phyloP scores from a whole-genome alignment of 2,797 vertebrate species.

The Danio tinwini region DNA sequence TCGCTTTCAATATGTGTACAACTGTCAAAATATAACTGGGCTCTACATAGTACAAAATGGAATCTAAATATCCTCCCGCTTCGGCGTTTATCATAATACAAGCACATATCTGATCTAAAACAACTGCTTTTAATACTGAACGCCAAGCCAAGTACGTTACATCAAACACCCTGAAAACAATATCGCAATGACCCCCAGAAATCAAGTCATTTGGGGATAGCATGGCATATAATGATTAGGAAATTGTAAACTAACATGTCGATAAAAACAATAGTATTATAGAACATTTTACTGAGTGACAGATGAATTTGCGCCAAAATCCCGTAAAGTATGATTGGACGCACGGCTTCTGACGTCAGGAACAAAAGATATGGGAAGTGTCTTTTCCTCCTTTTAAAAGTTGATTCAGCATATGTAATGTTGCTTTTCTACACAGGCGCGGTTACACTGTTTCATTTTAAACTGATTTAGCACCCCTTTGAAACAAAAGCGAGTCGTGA shows the following conservation, averaged over 20 bases:
- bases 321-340: constrained; percentile 25
- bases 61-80: not conserved
- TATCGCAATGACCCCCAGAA: no score
- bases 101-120: not conserved
- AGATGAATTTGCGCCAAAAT: constrained; percentile 42
- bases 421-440: not conserved
- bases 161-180: not conserved
- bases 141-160: not conserved
- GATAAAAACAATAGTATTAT: not conserved
- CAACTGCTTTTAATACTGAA: not conserved
- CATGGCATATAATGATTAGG: not conserved
- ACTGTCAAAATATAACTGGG: not conserved
- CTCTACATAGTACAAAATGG: not conserved
- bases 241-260: not conserved
- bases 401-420: not conserved
- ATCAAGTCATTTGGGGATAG: not conserved
- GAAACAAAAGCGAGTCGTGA: not conserved
- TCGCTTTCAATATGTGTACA: not conserved
- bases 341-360: constrained; percentile 16
- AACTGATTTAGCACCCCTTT: not conserved
- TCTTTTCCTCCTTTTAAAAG: not conserved
- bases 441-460: not conserved
- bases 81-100: not conserved
- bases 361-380: constrained; percentile 31
- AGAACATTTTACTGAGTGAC: not conserved